Evolutionary conservation across 2,113 vertebrate species (phyloP).

Genomic region (Arothron firmamentum): DNA sequence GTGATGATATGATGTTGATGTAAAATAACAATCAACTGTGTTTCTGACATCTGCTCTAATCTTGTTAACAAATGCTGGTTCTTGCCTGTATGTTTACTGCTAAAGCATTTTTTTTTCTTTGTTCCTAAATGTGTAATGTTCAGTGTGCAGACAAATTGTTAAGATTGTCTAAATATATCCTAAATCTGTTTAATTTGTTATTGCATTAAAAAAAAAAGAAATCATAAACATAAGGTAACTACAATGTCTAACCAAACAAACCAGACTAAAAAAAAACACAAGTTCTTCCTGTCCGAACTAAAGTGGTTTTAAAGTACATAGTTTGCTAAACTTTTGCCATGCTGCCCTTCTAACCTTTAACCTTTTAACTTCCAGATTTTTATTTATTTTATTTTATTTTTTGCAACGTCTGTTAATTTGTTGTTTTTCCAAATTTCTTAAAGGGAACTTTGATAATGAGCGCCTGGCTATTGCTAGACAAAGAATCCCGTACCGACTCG

Average conservation of each 20-base stretch:
- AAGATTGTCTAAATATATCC: slow-evolving; percentile 69
- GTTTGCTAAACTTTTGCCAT: slow-evolving; percentile 76
- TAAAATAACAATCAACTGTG: slow-evolving; percentile 40
- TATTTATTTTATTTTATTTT: slow-evolving; percentile 37
- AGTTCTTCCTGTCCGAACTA: slow-evolving; percentile 71
- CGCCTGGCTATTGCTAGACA: slow-evolving; percentile 99
- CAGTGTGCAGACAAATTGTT: slow-evolving; percentile 31
- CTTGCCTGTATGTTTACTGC: slow-evolving; percentile 32
- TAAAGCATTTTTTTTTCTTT: slow-evolving; percentile 19
- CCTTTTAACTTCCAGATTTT: slow-evolving; percentile 81
- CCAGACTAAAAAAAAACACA: slow-evolving; percentile 63
- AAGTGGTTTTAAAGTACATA: slow-evolving; percentile 73
- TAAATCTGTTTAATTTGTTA: slow-evolving; percentile 75
- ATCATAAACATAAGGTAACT: slow-evolving; percentile 70
- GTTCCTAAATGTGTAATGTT: slow-evolving; percentile 18
- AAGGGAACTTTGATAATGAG: slow-evolving; percentile 98
- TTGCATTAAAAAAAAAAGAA: slow-evolving; percentile 33
- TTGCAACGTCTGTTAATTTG: slow-evolving; percentile 81
- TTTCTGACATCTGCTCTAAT: slow-evolving; percentile 33
- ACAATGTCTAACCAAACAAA: slow-evolving; percentile 68
- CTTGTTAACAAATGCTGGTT: slow-evolving; percentile 40
- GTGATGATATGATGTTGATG: slow-evolving; percentile 37
- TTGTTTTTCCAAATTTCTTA: slow-evolving; percentile 89
- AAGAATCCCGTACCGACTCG: slow-evolving; percentile 98
- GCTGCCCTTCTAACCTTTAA: slow-evolving; percentile 81